phyloP scores from a whole-genome alignment of 2,888 invertebrate species.

The Tetheella fluctuosa region DNA sequence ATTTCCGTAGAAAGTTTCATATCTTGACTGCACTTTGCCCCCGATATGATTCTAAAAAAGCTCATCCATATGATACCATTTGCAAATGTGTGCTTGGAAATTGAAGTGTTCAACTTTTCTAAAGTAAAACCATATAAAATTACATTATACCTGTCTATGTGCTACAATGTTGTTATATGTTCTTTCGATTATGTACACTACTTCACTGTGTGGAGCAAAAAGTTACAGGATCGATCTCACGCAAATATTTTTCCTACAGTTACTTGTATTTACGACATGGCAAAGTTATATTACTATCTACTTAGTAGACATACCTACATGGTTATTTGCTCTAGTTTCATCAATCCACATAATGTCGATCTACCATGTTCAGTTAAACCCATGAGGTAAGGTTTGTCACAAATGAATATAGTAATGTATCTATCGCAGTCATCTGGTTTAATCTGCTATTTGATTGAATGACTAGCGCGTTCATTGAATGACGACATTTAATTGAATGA shows the following conservation, averaged over 20 bases:
- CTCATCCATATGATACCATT: neutral
- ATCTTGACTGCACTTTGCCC: neutral
- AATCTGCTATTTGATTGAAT: too few species aligned
- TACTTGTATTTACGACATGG: neutral
- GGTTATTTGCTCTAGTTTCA: neutral
- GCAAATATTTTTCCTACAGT: neutral
- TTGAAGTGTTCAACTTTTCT: neutral
- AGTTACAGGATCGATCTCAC: neutral
- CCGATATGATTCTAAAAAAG: neutral
- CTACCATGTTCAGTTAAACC: neutral
- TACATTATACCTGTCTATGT: neutral
- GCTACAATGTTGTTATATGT: neutral
- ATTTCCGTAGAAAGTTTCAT: conserved; percentile 16
- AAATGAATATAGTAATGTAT: too few species aligned
- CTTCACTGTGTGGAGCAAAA: neutral
- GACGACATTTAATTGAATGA: too few species aligned
- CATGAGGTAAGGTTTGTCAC: too few species aligned
- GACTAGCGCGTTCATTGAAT: too few species aligned
- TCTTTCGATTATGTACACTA: neutral
- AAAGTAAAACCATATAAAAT: neutral
- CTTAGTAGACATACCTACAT: neutral
- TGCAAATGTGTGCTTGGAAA: neutral
- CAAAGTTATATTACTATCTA: neutral
- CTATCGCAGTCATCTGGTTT: too few species aligned
- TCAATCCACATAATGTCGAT: neutral